phyloP scores from a whole-genome alignment of 2,797 vertebrate species.

The Picus viridis region DNA sequence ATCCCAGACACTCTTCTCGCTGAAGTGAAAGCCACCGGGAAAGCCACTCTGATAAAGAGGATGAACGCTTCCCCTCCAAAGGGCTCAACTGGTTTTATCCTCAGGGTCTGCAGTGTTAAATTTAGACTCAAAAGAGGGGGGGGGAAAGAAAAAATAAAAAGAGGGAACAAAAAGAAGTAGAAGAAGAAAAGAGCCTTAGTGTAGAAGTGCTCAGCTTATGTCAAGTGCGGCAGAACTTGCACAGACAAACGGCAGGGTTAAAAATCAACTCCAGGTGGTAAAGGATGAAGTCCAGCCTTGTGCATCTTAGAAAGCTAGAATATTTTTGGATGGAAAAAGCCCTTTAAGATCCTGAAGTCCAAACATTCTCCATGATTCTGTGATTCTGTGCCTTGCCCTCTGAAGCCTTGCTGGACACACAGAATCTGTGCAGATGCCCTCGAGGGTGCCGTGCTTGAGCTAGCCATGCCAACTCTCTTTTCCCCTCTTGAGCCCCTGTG shows the following conservation, averaged over 20 bases:
- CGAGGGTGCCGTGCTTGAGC: background rate
- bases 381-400: background rate
- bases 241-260: constrained; percentile 14
- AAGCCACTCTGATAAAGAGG: constrained; percentile 74
- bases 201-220: constrained; percentile 27
- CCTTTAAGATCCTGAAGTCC: too few species aligned
- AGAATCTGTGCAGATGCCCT: background rate
- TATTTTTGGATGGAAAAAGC: too few species aligned
- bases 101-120: constrained; percentile 65
- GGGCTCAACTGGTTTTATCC: constrained; percentile 72
- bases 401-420: background rate
- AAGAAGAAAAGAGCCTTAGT: background rate
- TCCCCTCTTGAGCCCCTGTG: background rate
- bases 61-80: constrained; percentile 64
- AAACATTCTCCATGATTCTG: too few species aligned
- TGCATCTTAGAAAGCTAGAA: background rate
- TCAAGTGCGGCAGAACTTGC: constrained; percentile 21
- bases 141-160: background rate
- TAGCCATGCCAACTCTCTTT: background rate
- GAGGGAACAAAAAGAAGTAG: background rate
- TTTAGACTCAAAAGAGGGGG: constrained; percentile 54
- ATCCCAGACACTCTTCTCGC: constrained; percentile 67
- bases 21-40: constrained; percentile 74
- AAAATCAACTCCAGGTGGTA: background rate
- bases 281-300: background rate